These are phyloP conservation scores for Hanleya hanleyi DNA, from an alignment of 2,888 invertebrate genomes.

Conservation along the genomic window DNA sequence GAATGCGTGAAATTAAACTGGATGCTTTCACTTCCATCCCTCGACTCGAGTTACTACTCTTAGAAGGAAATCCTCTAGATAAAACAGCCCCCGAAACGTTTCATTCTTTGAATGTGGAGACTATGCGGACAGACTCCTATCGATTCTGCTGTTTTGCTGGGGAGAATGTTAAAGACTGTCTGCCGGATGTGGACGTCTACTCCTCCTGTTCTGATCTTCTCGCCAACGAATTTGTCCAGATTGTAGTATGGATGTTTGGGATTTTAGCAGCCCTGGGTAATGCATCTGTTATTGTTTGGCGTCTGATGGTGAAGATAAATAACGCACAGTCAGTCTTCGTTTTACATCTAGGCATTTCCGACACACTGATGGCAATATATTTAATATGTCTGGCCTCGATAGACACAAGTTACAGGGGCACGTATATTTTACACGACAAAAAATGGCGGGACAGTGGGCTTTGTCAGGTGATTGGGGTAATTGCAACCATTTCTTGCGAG, in stretches of 20 bases:
- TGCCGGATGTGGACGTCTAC: conserved; percentile 46
- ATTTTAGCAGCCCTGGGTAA: conserved; percentile 78
- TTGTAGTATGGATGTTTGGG: conserved; percentile 80
- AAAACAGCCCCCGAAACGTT: not conserved
- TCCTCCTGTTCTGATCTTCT: conserved; percentile 47
- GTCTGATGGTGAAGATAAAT: conserved; percentile 36
- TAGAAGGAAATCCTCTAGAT: not conserved
- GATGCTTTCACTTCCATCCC: conserved; percentile 16
- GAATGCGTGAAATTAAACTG: conserved; percentile 25
- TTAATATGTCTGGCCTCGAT: too few species aligned
- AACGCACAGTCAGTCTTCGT: conserved; percentile 76
- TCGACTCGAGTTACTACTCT: conserved; percentile 5
- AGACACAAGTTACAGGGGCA: too few species aligned
- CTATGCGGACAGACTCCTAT: not conserved
- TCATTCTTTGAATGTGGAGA: not conserved
- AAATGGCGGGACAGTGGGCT: too few species aligned
- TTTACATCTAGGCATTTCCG: too few species aligned
- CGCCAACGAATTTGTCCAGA: conserved; percentile 47
- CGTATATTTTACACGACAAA: too few species aligned
- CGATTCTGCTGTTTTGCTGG: not conserved
- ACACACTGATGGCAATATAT: too few species aligned
- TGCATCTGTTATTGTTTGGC: conserved; percentile 71
- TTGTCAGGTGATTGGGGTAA: too few species aligned
- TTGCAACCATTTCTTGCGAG: too few species aligned
- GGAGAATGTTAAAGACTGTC: conserved; percentile 28